Conservation (phyloP, 2,888 invertebrate species). For the Hyposoter dolosus region DNA sequence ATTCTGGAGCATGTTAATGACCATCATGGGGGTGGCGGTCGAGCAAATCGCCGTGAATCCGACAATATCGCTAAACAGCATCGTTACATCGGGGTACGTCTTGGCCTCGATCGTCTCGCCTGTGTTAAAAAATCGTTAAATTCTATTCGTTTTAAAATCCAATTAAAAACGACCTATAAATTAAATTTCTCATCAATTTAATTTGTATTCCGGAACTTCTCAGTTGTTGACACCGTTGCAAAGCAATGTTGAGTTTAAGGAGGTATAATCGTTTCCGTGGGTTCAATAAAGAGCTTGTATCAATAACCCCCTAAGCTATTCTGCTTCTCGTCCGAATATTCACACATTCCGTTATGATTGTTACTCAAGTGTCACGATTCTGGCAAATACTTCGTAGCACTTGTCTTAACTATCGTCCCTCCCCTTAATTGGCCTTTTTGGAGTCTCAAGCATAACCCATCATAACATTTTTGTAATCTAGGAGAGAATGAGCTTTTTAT, state of each 20-base stretch:
- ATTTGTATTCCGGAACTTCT: background rate
- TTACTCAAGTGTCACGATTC: too few relatives aligned
- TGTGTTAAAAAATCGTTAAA: constrained; percentile 76
- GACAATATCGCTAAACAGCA: constrained; percentile 98
- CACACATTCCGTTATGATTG: too few relatives aligned
- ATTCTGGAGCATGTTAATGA: constrained; percentile 96
- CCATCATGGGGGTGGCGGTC: constrained; percentile 97
- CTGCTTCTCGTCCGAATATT: too few relatives aligned
- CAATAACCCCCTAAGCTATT: too few relatives aligned
- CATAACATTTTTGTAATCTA: too few relatives aligned
- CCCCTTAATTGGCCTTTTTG: too few relatives aligned
- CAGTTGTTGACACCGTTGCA: background rate
- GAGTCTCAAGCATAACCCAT: too few relatives aligned
- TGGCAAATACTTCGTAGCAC: too few relatives aligned
- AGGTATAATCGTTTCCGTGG: too few relatives aligned
- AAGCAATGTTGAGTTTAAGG: too few relatives aligned
- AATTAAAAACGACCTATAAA: background rate
- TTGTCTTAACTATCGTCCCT: too few relatives aligned
- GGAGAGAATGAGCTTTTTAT: background rate
- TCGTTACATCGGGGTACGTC: constrained; percentile 96
- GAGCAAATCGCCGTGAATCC: constrained; percentile 98
- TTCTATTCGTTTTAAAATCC: background rate
- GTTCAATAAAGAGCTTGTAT: too few relatives aligned
- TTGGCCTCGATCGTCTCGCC: constrained; percentile 97
- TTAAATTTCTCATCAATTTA: background rate